Evolutionary conservation across 2,113 vertebrate genomes (phyloP), one percentile per base, ranked within the genome.

Genomic region (Gopherus evgoodei): DNA sequence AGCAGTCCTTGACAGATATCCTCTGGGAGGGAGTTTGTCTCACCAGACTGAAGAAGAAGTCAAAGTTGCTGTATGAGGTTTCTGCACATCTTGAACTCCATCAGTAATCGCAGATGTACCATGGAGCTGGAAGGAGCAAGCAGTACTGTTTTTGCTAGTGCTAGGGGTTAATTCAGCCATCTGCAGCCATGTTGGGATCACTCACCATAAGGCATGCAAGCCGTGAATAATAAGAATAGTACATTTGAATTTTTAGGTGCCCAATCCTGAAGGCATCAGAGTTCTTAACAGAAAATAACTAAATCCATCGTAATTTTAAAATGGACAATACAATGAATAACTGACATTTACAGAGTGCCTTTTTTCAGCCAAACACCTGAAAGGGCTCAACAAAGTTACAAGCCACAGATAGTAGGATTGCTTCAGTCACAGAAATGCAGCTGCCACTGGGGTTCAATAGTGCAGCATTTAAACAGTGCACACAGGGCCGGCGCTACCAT

Each of bases 61-160:
- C 85, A 93, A 81, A 90, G 90, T 78, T 93, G 94, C 78, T 94
- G 52, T 86, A 47, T 84, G 89, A 97, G 93, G 42, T 86, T 62
- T 94, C 62, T 90, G 76, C 83, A 5, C 84, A 24, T 91, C 93
- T 81, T 94, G 69, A 93, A 42, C 56, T 93, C 83, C 84, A 13
- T 72, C 87, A 94, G 93, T 78, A 94, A 78, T 25, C 62, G 47
- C 89, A 94, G 82, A 81, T 87, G 88, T 79, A 90, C 31, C 59
- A 35, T 90, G 92, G 87, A 83, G 5, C 88, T 75, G 90, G 88
- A n/a, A 90, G 88, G 88, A 91, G 87, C 76, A 84, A 91, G 69
- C 86, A 93, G 69, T 86, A 88, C 79, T 89, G 42, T 59, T 82
- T 47, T 54, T 91, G 54, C 38, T 93, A 83, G 35, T 76, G 79